These are phyloP conservation scores for Dasypogon diadema DNA, from an alignment of 2,888 invertebrate species.

Conservation along the genomic window DNA sequence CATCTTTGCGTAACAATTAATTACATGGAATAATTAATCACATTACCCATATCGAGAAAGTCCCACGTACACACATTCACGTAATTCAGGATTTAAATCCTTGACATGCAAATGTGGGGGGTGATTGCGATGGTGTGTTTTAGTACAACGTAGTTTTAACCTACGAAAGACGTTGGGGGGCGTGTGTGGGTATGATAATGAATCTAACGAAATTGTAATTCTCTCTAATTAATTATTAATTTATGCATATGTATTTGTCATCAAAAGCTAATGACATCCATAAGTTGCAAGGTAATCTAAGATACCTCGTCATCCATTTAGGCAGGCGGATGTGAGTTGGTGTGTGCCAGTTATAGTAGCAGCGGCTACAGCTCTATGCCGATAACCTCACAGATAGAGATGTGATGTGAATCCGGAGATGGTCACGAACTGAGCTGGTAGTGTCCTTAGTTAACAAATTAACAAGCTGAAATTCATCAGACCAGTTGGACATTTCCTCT, in stretches of 20 bases:
- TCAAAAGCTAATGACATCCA: background rate
- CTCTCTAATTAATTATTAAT: background rate
- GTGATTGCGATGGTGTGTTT: background rate
- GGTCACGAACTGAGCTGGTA: background rate
- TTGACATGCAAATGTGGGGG: background rate
- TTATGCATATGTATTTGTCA: constrained; percentile 19
- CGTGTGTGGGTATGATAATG: background rate
- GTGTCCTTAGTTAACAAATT: constrained; percentile 3
- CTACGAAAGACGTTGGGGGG: background rate
- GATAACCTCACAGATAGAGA: background rate
- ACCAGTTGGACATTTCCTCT: constrained; percentile 3
- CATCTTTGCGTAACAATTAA: background rate
- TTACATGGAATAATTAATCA: background rate
- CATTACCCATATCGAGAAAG: background rate
- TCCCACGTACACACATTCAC: background rate
- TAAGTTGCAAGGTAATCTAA: background rate
- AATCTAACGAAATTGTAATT: constrained; percentile 13
- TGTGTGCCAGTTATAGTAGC: background rate
- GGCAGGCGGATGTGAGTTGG: background rate
- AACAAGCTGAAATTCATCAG: background rate
- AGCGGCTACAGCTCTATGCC: background rate
- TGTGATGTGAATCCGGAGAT: background rate
- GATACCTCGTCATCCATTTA: background rate
- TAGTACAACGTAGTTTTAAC: background rate
- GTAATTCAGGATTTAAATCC: background rate